A percentile compares a stretch with the other conserved stretches of the same genome.
Conservation (phyloP, 2,113 vertebrate genomes). For the Myiozetetes cayanensis region DNA sequence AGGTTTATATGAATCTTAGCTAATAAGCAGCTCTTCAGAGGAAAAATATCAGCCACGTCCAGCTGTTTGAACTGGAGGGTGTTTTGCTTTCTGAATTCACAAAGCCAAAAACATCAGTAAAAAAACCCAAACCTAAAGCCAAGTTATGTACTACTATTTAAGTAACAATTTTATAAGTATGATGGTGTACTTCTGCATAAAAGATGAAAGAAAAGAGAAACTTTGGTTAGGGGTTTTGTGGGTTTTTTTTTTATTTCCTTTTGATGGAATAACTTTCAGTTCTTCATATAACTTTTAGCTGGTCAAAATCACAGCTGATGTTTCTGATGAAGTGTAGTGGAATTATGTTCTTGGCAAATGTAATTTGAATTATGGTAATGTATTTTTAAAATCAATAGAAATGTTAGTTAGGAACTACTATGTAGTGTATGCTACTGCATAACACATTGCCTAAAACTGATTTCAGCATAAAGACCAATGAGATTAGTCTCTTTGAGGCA, state of each 20-base stretch:
- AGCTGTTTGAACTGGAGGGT: background rate
- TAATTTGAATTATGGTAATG: background rate
- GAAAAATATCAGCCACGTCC: accelerated
- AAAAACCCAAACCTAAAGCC: background rate
- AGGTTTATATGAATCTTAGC: background rate
- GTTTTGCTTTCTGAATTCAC: background rate
- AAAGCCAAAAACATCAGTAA: background rate
- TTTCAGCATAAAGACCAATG: background rate
- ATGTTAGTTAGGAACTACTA: background rate
- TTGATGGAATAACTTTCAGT: background rate
- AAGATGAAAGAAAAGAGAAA: background rate
- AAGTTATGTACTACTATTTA: background rate
- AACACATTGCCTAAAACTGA: background rate
- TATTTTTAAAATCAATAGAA: background rate
- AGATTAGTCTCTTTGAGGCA: background rate
- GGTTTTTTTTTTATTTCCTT: background rate
- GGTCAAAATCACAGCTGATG: background rate
- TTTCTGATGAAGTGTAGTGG: background rate
- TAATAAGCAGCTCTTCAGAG: background rate
- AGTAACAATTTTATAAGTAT: background rate
- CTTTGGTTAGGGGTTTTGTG: background rate
- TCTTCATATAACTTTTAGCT: background rate
- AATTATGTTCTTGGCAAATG: background rate
- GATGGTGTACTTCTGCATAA: background rate
- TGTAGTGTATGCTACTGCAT: background rate